Evolutionary conservation across 1,140 invertebrate species (phyloP).

Genomic region (Brachionus sp.): DNA sequence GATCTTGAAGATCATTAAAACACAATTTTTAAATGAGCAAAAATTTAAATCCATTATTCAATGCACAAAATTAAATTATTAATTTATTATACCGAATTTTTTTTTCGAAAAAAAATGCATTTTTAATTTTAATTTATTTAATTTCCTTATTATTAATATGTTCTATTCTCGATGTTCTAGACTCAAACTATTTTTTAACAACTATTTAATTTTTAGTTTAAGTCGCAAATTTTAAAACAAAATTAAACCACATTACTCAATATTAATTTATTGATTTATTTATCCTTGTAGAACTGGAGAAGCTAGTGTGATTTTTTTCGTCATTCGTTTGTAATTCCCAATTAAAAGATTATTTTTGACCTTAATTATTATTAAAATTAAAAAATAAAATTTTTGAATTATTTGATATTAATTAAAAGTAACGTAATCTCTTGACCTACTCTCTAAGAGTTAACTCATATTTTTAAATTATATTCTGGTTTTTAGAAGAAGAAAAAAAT

Average conservation of each 20-base stretch:
- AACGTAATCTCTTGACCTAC: too few relatives aligned
- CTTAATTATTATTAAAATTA: neutral
- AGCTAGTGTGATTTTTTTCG: neutral
- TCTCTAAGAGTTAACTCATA: too few relatives aligned
- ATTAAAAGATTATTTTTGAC: conserved; percentile 6
- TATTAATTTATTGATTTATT: neutral
- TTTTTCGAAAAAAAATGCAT: conserved; percentile 4
- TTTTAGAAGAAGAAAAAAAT: too few relatives aligned
- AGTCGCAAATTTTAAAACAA: neutral
- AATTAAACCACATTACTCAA: neutral
- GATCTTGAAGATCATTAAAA: conserved; percentile 79
- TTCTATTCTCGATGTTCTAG: neutral
- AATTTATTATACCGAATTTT: neutral
- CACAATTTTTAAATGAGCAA: neutral
- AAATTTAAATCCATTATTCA: neutral
- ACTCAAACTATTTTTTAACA: neutral
- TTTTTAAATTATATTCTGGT: too few relatives aligned
- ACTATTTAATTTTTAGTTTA: neutral
- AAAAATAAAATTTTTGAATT: conserved; percentile 18
- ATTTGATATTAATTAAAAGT: too few relatives aligned
- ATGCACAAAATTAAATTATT: neutral
- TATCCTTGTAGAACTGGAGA: neutral
- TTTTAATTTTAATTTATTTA: neutral
- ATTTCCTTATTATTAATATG: neutral
- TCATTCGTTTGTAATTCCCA: conserved; percentile 14